Conservation (phyloP, 2,113 vertebrate genomes). For the Sialia sialis region DNA sequence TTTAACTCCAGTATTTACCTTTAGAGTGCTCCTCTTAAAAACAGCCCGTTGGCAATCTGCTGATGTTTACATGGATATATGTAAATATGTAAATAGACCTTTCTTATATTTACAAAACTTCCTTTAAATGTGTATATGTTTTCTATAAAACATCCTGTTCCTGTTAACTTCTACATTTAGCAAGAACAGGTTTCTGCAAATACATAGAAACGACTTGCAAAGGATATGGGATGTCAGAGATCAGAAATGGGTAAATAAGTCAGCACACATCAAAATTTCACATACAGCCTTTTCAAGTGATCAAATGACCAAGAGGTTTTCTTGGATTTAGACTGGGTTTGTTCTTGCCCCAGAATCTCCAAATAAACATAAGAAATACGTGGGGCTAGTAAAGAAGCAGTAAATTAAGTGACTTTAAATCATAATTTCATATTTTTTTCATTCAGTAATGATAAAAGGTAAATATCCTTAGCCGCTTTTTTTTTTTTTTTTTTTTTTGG, state of each 20-base stretch:
- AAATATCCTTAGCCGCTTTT: not conserved
- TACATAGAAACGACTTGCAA: slow-evolving; percentile 11
- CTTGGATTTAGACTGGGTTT: not conserved
- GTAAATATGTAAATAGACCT: slow-evolving; percentile 8
- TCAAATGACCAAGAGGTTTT: not conserved
- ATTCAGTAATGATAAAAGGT: not conserved
- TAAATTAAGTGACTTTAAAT: not conserved
- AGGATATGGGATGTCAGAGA: not conserved
- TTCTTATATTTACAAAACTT: not conserved
- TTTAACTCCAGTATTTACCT: not conserved
- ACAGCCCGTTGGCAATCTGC: not conserved
- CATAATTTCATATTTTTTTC: not conserved
- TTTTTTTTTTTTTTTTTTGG: not conserved
- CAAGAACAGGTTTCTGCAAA: slow-evolving; percentile 47
- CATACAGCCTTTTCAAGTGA: not conserved
- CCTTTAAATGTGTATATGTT: not conserved
- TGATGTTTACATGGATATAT: not conserved
- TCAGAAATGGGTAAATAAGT: not conserved
- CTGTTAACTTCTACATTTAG: slow-evolving; percentile 43
- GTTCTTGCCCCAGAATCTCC: not conserved
- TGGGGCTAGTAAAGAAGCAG: not conserved
- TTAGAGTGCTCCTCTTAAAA: not conserved
- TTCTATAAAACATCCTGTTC: slow-evolving; percentile 57
- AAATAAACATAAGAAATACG: not conserved
- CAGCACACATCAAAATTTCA: not conserved